These are phyloP conservation scores for Ichneumoninae sp. DNA, from an alignment of 2,888 invertebrate species.

Conservation along the genomic window DNA sequence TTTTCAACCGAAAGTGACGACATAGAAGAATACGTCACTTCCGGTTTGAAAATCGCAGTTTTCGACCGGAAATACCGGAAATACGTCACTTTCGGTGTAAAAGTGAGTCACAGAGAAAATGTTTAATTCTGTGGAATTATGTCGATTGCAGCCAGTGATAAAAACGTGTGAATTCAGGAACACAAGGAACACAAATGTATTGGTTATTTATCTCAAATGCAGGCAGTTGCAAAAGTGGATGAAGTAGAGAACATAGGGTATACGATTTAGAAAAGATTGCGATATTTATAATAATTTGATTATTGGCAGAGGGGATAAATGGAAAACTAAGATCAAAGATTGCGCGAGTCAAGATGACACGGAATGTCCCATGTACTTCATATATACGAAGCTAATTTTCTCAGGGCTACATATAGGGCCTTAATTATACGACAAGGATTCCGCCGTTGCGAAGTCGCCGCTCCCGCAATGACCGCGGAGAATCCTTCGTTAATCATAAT, in stretches of 20 bases:
- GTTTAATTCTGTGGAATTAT: neutral
- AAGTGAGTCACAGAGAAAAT: neutral
- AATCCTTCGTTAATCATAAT: constrained; percentile 54
- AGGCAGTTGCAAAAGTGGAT: neutral
- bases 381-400: constrained; percentile 55
- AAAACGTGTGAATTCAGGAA: neutral
- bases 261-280: neutral
- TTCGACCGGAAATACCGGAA: neutral
- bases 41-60: neutral
- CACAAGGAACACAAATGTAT: neutral
- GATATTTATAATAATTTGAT: neutral
- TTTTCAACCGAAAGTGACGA: neutral
- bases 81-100: neutral
- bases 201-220: neutral
- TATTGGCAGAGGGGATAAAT: neutral
- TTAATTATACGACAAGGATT: constrained; percentile 50
- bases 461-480: neutral
- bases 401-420: constrained; percentile 20
- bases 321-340: neutral
- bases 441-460: constrained; percentile 27
- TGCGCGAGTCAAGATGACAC: neutral
- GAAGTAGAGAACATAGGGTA: neutral
- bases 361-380: constrained; percentile 7
- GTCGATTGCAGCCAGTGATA: neutral
- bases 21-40: no score